Evolutionary conservation across 30 jellyfish, hydroid and myxozoan species (phyloP).

Genomic region (Aurelia aurita complex sp. Pacific): DNA sequence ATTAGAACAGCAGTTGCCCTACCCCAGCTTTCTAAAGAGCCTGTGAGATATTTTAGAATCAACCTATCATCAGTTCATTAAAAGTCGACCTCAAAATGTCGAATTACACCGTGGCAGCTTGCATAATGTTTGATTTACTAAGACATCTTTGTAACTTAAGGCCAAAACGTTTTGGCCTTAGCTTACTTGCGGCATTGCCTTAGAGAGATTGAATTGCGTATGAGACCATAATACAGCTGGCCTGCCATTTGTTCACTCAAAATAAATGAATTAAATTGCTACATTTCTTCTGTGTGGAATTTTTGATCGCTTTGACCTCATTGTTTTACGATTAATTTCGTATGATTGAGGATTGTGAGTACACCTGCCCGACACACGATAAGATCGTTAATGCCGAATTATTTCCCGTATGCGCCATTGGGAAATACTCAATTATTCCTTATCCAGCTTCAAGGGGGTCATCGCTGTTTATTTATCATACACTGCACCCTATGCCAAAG

Average conservation of each 20-base stretch:
- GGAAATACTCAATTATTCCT: conserved; percentile 16
- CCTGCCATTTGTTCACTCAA: conserved; percentile 39
- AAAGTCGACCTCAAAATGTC: too few relatives aligned
- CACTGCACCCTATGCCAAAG: too few relatives aligned
- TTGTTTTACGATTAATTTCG: conserved; percentile 50
- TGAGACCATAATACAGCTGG: conserved; percentile 64
- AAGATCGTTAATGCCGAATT: conserved; percentile 44
- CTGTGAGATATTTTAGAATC: too few relatives aligned
- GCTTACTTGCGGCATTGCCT: conserved; percentile 59
- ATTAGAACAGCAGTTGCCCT: too few relatives aligned
- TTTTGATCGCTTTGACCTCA: conserved; percentile 44
- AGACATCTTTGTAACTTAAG: background rate
- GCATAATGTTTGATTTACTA: background rate
- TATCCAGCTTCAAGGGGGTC: conserved; percentile 41
- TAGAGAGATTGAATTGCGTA: conserved; percentile 35
- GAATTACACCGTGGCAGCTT: too few relatives aligned
- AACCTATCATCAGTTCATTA: too few relatives aligned
- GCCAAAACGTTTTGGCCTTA: background rate
- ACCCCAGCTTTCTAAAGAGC: too few relatives aligned
- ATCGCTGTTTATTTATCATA: background rate
- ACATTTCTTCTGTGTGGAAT: conserved; percentile 50
- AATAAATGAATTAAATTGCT: conserved; percentile 56
- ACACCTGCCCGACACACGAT: conserved; percentile 65
- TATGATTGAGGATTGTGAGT: conserved; percentile 41
- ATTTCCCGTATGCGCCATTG: conserved; percentile 51